These are phyloP conservation scores for Lates japonicus DNA, from an alignment of 2,797 vertebrate species.

Conservation along the genomic window DNA sequence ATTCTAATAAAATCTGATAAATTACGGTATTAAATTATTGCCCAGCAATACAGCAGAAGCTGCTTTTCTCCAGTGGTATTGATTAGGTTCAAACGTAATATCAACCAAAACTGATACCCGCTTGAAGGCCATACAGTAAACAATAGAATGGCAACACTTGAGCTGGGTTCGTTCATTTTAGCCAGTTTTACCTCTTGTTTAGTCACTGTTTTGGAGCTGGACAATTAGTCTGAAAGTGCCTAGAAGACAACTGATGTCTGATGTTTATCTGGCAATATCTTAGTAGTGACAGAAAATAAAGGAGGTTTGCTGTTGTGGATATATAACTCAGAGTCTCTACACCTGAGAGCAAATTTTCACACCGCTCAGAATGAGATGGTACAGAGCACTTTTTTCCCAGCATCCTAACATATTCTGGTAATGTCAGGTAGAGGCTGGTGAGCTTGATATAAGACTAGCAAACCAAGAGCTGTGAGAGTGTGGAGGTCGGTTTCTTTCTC, in stretches of 20 bases:
- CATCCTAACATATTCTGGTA: conserved; percentile 19
- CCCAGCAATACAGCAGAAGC: neutral
- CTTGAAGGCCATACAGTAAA: conserved; percentile 3
- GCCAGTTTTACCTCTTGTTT: neutral
- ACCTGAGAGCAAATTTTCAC: conserved; percentile 1
- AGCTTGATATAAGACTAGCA: conserved; percentile 51
- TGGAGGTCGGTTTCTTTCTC: conserved; percentile 45
- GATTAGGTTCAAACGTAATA: conserved; percentile 16
- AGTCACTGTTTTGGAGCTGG: neutral
- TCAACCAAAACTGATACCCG: neutral
- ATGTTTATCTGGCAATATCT: neutral
- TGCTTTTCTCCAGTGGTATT: conserved; percentile 1
- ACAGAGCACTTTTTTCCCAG: neutral
- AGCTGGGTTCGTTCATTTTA: neutral
- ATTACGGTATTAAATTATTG: neutral
- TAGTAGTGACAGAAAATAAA: neutral
- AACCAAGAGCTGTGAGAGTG: conserved; percentile 24
- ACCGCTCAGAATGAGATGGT: neutral
- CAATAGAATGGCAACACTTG: neutral
- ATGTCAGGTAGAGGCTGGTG: conserved; percentile 19
- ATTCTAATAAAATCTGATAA: neutral
- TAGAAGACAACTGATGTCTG: too few species aligned
- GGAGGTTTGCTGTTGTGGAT: neutral
- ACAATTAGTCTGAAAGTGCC: too few species aligned
- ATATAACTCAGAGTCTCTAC: neutral